phyloP scores from a whole-genome alignment of 2,888 invertebrate species.

The Galerucella nymphaeae region DNA sequence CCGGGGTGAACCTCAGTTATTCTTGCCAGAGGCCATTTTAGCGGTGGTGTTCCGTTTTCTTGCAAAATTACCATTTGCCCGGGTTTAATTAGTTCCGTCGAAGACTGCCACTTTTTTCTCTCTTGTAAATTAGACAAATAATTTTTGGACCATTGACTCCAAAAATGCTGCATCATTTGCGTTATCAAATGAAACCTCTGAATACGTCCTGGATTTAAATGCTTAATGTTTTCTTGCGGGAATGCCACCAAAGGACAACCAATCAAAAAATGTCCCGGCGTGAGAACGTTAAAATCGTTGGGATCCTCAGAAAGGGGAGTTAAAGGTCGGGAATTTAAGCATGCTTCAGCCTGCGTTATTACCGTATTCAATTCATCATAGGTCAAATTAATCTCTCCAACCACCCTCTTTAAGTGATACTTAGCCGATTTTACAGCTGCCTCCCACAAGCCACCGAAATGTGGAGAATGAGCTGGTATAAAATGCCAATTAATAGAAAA shows the following conservation, averaged over 20 bases:
- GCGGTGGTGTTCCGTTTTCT: background rate
- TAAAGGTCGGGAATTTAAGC: too few species aligned
- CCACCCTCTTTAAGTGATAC: constrained; percentile 8
- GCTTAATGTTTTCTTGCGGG: constrained; percentile 7
- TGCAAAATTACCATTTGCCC: constrained; percentile 12
- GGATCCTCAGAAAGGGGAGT: constrained; percentile 5
- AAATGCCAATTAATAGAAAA: constrained; percentile 19
- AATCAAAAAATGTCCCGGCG: constrained; percentile 11
- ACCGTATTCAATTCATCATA: constrained; percentile 24
- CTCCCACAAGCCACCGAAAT: constrained; percentile 3
- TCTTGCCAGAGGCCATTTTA: too few species aligned
- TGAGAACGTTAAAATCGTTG: constrained; percentile 16
- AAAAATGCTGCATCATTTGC: constrained; percentile 10
- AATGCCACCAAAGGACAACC: constrained; percentile 13
- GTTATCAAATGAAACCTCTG: constrained; percentile 10
- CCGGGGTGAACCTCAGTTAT: too few species aligned
- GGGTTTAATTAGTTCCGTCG: background rate
- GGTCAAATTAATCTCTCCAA: constrained; percentile 7
- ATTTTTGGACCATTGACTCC: constrained; percentile 3
- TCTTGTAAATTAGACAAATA: constrained; percentile 10
- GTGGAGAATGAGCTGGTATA: background rate
- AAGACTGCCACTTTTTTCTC: constrained; percentile 12
- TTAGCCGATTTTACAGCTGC: constrained; percentile 6
- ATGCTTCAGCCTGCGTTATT: constrained; percentile 3
- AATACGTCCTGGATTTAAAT: constrained; percentile 11